Evolutionary conservation across 2,888 invertebrate genomes (phyloP).

Genomic region (Palloptera scutellata): DNA sequence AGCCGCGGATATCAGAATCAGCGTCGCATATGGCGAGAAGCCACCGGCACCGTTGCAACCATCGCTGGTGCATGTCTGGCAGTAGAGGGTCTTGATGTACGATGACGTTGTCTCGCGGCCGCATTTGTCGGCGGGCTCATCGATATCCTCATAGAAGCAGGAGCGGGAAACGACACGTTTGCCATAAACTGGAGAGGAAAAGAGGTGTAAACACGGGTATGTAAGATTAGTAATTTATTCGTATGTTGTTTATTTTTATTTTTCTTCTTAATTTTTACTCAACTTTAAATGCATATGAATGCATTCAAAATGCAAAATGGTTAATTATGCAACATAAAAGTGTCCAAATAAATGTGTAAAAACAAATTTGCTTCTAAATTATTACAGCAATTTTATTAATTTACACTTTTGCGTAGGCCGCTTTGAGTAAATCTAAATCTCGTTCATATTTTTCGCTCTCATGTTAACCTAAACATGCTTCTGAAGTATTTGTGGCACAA

Average conservation of each 20-base stretch:
- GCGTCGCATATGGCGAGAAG: constrained; percentile 47
- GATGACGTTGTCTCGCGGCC: constrained; percentile 60
- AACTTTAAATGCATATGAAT: not conserved
- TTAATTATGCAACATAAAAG: constrained; percentile 28
- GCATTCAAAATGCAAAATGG: constrained; percentile 20
- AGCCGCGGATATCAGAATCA: constrained; percentile 42
- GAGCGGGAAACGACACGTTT: constrained; percentile 63
- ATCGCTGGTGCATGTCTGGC: constrained; percentile 62
- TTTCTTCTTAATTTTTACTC: not conserved
- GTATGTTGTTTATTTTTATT: not conserved
- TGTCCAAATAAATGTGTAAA: constrained; percentile 21
- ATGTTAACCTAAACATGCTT: no score
- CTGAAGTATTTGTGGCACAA: constrained; percentile 35
- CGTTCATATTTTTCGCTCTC: constrained; percentile 20
- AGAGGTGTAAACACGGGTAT: not conserved
- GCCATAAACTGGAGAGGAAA: constrained; percentile 56
- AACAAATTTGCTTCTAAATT: not conserved
- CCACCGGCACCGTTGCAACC: constrained; percentile 60
- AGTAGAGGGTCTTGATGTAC: constrained; percentile 62
- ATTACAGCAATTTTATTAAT: not conserved
- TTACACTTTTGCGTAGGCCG: constrained; percentile 43
- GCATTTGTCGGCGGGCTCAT: constrained; percentile 61
- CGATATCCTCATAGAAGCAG: constrained; percentile 62
- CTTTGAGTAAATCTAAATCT: constrained; percentile 26
- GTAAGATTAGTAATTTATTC: not conserved